Evolutionary conservation across 2,797 vertebrate genomes (phyloP), one percentile per base, ranked within the genome.

Genomic region (Rhinogobio ventralis): DNA sequence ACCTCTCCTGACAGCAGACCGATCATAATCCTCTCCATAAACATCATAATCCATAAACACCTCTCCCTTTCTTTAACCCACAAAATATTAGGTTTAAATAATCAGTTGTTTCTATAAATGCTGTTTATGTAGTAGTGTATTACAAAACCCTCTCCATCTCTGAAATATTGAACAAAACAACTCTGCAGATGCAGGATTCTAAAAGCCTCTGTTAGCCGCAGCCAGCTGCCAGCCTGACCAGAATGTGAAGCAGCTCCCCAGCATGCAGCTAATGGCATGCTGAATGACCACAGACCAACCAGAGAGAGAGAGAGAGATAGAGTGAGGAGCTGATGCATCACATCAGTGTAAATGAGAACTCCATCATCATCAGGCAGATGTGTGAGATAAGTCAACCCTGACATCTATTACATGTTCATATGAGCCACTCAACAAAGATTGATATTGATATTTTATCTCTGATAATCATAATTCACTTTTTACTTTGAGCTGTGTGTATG

Each of bases 191-290:
- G 67, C 79, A 67, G 68, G 9, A 76, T 49, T 81, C 53, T 28
- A 55, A 76, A 72, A 82, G 28, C 60, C 60, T 62, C 67, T 36
- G 57, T 81, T 81, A 77, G 71, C 72, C 60, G 33, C 86, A 69
- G 77, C 78, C 79, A 53, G 30, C 46, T 19, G 36, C 81, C 10
- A 73, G 39, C 81, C 88, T 89, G 86, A 87, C 78, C 78, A n/a
- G 86, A 89, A 87, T 86, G 84, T 67, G 80, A 86, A 89, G 42
- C 67, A 78, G 83, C 23, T 73, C 30, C 45, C 72, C 66, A 75
- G 78, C 75, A 71, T 74, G 55, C 53, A 66, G 28, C 66, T 75
- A 86, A 82, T 83, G 77, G 81, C 71, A 46, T 49, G 42, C 15
- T 71, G 76, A 74, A 66, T 33, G 64, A 46, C 42, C 53, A 19